phyloP scores from a whole-genome alignment of 2,888 invertebrate species.

The Dryadula phaetusa region DNA sequence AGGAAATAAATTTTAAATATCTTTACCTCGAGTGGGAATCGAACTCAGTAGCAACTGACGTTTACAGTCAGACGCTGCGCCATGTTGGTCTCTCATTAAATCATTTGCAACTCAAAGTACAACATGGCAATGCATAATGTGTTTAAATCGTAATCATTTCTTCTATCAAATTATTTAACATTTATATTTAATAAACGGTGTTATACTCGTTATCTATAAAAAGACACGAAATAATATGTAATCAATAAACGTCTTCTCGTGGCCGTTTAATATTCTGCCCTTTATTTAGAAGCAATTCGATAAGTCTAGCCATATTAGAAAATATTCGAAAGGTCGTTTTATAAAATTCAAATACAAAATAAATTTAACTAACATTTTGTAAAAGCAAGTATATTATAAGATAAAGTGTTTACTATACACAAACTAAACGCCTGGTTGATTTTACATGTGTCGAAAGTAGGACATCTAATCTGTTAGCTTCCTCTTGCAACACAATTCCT shows the following conservation, averaged over 20 bases:
- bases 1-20: too few relatives aligned
- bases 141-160: neutral
- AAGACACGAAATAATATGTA: neutral
- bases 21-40: too few relatives aligned
- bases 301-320: too few relatives aligned
- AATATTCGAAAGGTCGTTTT: too few relatives aligned
- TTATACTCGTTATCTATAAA: neutral
- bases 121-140: neutral
- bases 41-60: too few relatives aligned
- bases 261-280: neutral
- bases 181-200: neutral
- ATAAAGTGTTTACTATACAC: conserved; percentile 27
- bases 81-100: too few relatives aligned
- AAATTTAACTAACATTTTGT: neutral
- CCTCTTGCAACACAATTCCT: conserved; percentile 60
- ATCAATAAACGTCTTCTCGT: neutral
- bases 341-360: neutral
- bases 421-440: conserved; percentile 42
- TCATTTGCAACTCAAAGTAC: neutral
- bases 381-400: neutral
- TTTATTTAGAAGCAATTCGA: neutral
- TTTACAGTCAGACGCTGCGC: too few relatives aligned
- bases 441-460: conserved; percentile 53
- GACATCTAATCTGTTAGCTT: conserved; percentile 60
- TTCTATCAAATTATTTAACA: neutral